Evolutionary conservation across 2,888 invertebrate genomes (phyloP), one percentile per base, ranked within the genome.

Genomic region (Mythimna lalbum): DNA sequence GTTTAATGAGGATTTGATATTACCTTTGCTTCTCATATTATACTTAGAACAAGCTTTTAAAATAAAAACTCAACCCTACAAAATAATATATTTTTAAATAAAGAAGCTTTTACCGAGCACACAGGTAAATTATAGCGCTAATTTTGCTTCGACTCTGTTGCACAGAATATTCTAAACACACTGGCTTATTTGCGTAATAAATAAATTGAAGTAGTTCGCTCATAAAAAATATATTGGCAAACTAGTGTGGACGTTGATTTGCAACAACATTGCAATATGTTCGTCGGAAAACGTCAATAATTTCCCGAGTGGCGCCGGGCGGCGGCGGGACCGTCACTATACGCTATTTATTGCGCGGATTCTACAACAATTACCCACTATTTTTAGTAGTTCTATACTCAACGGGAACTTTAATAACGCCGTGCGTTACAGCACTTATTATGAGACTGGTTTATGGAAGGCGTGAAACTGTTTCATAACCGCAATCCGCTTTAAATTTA

Each of bases 221-320:
- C 60, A 56, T 67, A 43, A 47, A 74, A 76, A 61, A 27, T 10
- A 64, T 33, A 62, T 71, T 70, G n/a, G 47, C 56, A 49, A 65
- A 62, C 36, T 69, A 49, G 36, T 68, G 69, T 57, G 33, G 70
- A 69, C 55, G 63, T 69, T 82, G 75, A 83, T 86, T 87, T 85
- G 84, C 80, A 89, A 86, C 86, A 87, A 82, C 85, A 89, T 85
- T 85, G 89, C 85, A 87, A 88, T 90, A 90, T 87, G 87, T 82
- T 89, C 80, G 75, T 82, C 85, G 87, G 86, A 87, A 90, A 91
- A 90, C 86, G 89, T 91, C 90, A 90, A 92, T 93, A 93, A 91
- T 90, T 92, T 91, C 92, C 92, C 90, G 80, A 50, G 92, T 90
- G 92, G 87, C 85, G 83, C 73, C 83, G 77, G 75, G 71, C 81